Evolutionary conservation across 2,113 vertebrate genomes (phyloP), one percentile per base, ranked within the genome.

Genomic region (Pluvianellus socialis): DNA sequence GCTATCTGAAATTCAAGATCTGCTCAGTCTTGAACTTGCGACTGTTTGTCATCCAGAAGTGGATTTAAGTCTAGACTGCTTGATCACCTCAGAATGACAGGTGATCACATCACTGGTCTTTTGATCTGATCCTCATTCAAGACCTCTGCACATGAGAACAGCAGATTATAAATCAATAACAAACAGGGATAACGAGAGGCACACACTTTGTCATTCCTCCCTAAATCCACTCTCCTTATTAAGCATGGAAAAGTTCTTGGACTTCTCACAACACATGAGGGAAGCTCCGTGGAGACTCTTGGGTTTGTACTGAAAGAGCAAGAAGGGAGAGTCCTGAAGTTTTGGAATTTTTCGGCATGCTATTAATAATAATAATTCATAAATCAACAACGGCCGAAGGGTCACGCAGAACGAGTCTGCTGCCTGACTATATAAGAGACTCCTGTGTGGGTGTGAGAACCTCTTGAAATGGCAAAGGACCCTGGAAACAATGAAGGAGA

Each of bases 401-500:
- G 95, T 94, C 93, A 95, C 0, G 38, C 50, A 93, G 79, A 93
- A 74, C n/a, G 73, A 92, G 92, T 70, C 83, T 66, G 88, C 88
- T 86, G 93, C 83, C 88, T 89, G 65, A 67, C 91, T 86, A 9
- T 80, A 71, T 33, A 33, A 92, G 89, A 90, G 73, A 59, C 91
- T 94, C 81, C 91, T 87, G 94, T 93, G 95, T 94, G 89, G 94
- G 94, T 95, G 96, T 97, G 95, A 91, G 96, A 97, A 93, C 71
- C 67, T 90, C 95, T 90, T 76, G 76, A 91, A 95, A 96, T 94
- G 96, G 97, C 96, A 94, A 85, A 92, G 68, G 68, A 53, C 74
- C 83, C 86, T 97, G 97, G 97, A 96, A 97, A 97, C 91, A 94
- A 92, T 85, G 96, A 97, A 96, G 91, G 42, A 96, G 96, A 91